Evolutionary conservation across 2,113 vertebrate species (phyloP), one percentile per base, ranked within the genome.

Genomic region (Ctenodactylus gundi): DNA sequence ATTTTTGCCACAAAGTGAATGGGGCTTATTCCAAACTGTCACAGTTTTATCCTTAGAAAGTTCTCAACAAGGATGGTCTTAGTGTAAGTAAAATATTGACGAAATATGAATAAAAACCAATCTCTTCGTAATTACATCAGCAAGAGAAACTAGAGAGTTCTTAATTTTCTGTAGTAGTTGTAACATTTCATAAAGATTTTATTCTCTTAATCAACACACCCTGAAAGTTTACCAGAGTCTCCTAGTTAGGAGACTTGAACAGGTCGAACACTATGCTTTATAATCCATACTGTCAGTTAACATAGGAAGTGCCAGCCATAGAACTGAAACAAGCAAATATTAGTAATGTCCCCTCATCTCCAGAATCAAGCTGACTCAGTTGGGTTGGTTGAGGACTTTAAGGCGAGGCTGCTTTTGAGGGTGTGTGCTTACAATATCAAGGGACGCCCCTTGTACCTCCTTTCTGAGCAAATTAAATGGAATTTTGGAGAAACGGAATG

Each of bases 401-500:
- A 25, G 27, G 18, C 1, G 4, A 57, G 49, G 36, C 13, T 1
- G 0, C 60, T 20, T 57, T 20, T 68, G 44, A 82, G 49, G 3
- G 7, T 67, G 18, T 4, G 21, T 44, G n/a, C n/a, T n/a, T 44
- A 31, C 78, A 21, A 14, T 87, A 51, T 75, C 44, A 15, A 36
- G 78, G 27, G 49, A 92, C 20, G 83, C 57, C 70, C 67, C 39
- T 92, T 18, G 21, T n/a, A 46, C 46, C 57, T 88, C 23, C 39
- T 49, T 81, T 60, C 80, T 34, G 91, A 92, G 64, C 29, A 72
- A 87, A 62, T 21, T 55, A 77, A 81, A 73, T 55, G 57, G 31
- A 73, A 29, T 87, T 95, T 57, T 70, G 21, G 44, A 81, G 83
- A 93, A 81, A 87, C 77, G 14, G 21, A 67, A 76, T 86, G 36